Base-by-base conservation (phyloP, 2,797 vertebrate species). In the Hemitrygon akajei region DNA sequence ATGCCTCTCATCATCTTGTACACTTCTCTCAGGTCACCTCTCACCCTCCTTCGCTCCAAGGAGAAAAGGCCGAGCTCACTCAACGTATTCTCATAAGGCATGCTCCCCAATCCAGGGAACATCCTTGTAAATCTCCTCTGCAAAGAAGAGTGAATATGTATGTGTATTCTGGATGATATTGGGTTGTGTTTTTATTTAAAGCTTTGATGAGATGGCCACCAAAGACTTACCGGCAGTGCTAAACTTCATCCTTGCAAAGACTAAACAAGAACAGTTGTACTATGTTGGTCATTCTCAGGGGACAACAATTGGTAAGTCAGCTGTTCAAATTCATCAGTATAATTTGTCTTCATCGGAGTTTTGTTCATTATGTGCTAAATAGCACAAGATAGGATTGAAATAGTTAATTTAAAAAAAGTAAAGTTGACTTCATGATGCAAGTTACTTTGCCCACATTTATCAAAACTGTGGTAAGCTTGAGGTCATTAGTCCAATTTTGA, bases 271-370 rank as follows among this genome's bases (percentile, higher is more conserved):
- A 60, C 96, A 97, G 94, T 95, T 98, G 92, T 96, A 95, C 93
- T 98, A 98, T 94, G 94, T 98, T 63, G 98, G 97, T 86, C 97
- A 98, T 95, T 98, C 98, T 7, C 98, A 98, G 95, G 98, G 97
- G 11, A 97, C 98, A 56, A 98, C 97, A 0, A 97, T 97, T 0
- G 97, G 98, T 98, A 96, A 95, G 95, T 95, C 20, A 71, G 7
- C 5, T 12, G 47, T 47, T 47, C 14, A 58, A 73, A n/a, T 76
- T 56, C 9, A 18, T 11, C 63, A 69, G 4, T 1, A 3, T 47
- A 84, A 58, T 37, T 37, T 87, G 27, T 34, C n/a, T 20, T n/a
- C 6, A 27, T 18, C 47, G 2, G 47, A 47, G 47, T 47, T 63
- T 63, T n/a, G 0, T n/a, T 87, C 63, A n/a, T 86, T 60, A 40